Conservation (phyloP, 2,888 invertebrate genomes). For the Syritta pipiens region DNA sequence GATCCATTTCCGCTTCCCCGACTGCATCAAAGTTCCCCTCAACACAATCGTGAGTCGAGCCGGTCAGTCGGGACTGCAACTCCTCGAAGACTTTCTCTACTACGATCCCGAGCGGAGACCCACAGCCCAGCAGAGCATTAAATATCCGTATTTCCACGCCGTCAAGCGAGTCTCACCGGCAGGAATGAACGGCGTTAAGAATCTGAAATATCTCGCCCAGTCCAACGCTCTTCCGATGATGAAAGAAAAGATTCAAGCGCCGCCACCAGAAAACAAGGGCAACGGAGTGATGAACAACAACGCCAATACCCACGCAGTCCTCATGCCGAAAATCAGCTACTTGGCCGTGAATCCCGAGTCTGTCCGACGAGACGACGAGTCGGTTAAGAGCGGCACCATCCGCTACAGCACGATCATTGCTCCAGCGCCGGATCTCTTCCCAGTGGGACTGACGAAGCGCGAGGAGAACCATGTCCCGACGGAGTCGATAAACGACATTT, state of each 20-base stretch:
- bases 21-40: conserved; percentile 89
- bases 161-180: conserved; percentile 77
- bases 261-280: conserved; percentile 66
- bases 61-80: conserved; percentile 88
- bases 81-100: conserved; percentile 91
- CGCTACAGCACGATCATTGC: conserved; percentile 71
- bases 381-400: conserved; percentile 71
- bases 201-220: conserved; percentile 41
- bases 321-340: conserved; percentile 73
- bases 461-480: conserved; percentile 70
- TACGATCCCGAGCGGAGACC: conserved; percentile 97
- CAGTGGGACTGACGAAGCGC: conserved; percentile 65
- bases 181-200: conserved; percentile 52
- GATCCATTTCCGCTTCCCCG: conserved; percentile 98
- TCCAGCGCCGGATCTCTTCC: conserved; percentile 71
- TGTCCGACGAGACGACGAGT: conserved; percentile 54
- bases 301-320: conserved; percentile 65
- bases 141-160: conserved; percentile 81
- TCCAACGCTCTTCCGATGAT: conserved; percentile 76
- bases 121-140: conserved; percentile 92
- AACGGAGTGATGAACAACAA: conserved; percentile 59
- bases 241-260: conserved; percentile 72
- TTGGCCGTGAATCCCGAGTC: conserved; percentile 72
- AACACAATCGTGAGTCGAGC: conserved; percentile 90
- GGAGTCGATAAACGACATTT: conserved; percentile 77